A percentile compares a stretch with the other conserved stretches of the same genome.
phyloP scores from a whole-genome alignment of 1,140 invertebrate species.

The Arctopsyche grandis region DNA sequence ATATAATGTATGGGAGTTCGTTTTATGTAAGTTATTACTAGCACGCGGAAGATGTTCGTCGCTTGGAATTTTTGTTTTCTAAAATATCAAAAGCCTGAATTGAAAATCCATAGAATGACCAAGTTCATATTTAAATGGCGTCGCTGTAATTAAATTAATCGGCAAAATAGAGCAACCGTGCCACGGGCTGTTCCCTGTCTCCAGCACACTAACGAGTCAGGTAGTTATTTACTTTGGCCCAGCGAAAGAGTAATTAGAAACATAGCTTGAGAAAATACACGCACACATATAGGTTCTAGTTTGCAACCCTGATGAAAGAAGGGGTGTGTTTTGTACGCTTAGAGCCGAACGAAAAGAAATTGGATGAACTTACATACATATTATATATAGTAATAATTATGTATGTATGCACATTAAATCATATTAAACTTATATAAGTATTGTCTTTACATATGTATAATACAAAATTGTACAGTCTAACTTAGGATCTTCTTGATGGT shows the following conservation, averaged over 20 bases:
- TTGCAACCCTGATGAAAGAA: conserved; percentile 12
- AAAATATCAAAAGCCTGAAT: too few species aligned
- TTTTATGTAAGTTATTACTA: too few species aligned
- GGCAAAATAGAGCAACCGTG: conserved; percentile 35
- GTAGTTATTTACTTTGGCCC: conserved; percentile 50
- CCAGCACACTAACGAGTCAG: conserved; percentile 43
- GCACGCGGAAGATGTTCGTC: too few species aligned
- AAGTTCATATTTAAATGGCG: neutral
- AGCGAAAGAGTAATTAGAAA: conserved; percentile 54
- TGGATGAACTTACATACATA: neutral
- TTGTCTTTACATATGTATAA: too few species aligned
- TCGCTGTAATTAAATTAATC: conserved; percentile 28
- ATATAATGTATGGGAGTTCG: too few species aligned
- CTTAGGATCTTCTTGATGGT: too few species aligned
- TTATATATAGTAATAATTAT: too few species aligned
- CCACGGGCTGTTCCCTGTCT: conserved; percentile 37
- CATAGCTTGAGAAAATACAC: conserved; percentile 47
- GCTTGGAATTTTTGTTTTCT: too few species aligned
- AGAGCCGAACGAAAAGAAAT: conserved; percentile 11
- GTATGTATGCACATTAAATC: too few species aligned
- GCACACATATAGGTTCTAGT: neutral
- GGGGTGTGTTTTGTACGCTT: neutral
- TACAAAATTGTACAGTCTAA: too few species aligned
- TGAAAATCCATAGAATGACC: too few species aligned
- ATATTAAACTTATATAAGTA: too few species aligned